Percentiles rank a stretch among this genome's conserved stretches.
These are phyloP conservation scores for Pseudoips prasinana DNA, from an alignment of 2,888 invertebrate species.

Conservation along the genomic window DNA sequence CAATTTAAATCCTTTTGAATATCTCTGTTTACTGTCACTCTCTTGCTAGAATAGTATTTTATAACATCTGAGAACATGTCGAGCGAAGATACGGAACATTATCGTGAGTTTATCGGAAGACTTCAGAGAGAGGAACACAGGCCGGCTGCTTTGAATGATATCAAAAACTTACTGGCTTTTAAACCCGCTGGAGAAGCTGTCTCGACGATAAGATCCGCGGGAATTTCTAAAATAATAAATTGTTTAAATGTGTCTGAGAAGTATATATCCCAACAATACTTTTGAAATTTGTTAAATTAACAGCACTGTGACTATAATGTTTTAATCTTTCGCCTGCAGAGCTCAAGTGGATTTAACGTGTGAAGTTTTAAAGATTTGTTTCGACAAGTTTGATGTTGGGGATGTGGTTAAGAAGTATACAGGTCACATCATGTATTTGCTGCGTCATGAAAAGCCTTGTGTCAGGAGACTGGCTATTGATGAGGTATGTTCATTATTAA, in stretches of 20 bases:
- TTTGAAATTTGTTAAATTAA: too few species aligned
- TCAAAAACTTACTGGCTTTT: slow-evolving; percentile 56
- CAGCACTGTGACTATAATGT: too few species aligned
- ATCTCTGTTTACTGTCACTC: too few species aligned
- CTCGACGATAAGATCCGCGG: slow-evolving; percentile 55
- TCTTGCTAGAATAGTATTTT: too few species aligned
- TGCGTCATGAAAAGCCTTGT: slow-evolving; percentile 83
- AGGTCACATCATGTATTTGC: slow-evolving; percentile 80
- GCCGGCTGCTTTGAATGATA: slow-evolving; percentile 55
- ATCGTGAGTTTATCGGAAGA: slow-evolving; percentile 47
- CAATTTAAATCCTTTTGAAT: too few species aligned
- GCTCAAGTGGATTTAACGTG: slow-evolving; percentile 37
- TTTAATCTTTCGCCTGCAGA: too few species aligned
- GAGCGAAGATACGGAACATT: slow-evolving; percentile 47
- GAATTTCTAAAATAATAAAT: slow-evolving; percentile 83
- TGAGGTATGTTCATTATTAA: slow-evolving; percentile 82
- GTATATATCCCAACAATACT: too few species aligned
- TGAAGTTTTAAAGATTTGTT: slow-evolving; percentile 43
- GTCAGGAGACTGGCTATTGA: slow-evolving; percentile 85
- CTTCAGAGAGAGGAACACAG: slow-evolving; percentile 55
- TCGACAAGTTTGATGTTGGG: slow-evolving; percentile 84
- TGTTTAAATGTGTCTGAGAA: slow-evolving; percentile 80
- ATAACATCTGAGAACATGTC: slow-evolving; percentile 31
- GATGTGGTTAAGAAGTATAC: slow-evolving; percentile 83
- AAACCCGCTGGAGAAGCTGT: slow-evolving; percentile 54